Conservation (phyloP, 2,797 vertebrate species). For the Rhabdomys pumilio region DNA sequence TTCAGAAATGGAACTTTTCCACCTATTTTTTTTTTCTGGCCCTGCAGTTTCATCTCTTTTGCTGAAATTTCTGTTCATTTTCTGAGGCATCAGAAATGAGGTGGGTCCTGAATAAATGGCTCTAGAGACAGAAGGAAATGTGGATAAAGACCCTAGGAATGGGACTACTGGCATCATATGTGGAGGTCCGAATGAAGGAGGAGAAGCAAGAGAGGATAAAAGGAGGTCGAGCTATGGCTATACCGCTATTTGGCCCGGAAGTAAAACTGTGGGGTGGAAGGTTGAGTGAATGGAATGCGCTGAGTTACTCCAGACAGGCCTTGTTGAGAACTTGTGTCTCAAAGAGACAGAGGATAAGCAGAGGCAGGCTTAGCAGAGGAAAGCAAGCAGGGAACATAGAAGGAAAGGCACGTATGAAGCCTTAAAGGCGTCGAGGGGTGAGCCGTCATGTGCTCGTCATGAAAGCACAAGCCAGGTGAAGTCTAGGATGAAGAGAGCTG, state of each 20-base stretch:
- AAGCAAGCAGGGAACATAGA: constrained; percentile 38
- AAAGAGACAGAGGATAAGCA: constrained; percentile 29
- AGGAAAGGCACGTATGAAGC: constrained; percentile 56
- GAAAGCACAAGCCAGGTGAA: constrained; percentile 56
- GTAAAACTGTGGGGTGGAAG: background rate
- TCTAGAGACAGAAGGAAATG: constrained; percentile 44
- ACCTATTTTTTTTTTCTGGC: constrained; percentile 27
- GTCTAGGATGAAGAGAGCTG: constrained; percentile 53
- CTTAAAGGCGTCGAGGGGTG: constrained; percentile 46
- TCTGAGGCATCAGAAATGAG: constrained; percentile 20
- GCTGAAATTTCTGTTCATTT: constrained; percentile 56
- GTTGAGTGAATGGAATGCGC: background rate
- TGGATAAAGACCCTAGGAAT: background rate
- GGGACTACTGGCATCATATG: background rate
- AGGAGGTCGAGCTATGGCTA: background rate
- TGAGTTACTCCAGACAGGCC: background rate
- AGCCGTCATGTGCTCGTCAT: constrained; percentile 58
- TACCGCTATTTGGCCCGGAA: background rate
- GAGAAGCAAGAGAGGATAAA: background rate
- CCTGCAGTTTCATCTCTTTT: constrained; percentile 34
- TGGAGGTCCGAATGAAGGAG: constrained; percentile 56
- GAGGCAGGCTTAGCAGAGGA: constrained; percentile 14
- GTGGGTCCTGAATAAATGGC: background rate
- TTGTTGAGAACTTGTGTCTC: background rate
- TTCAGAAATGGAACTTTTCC: constrained; percentile 67